These are phyloP conservation scores for Troglohyphantes excavatus DNA, from an alignment of 2,888 invertebrate genomes.

Conservation along the genomic window DNA sequence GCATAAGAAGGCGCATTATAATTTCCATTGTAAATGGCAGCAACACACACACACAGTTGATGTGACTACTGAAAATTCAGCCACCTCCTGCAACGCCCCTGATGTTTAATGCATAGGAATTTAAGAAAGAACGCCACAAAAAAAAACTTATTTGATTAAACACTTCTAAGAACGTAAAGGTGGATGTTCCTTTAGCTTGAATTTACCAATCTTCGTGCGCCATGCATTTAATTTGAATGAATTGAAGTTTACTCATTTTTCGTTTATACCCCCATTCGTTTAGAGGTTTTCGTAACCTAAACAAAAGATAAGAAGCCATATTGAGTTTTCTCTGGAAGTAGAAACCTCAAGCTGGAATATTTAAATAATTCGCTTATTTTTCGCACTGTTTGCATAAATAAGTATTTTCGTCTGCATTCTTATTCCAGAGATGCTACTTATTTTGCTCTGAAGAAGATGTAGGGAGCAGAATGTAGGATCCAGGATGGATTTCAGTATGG, in stretches of 20 bases:
- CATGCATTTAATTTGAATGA: slow-evolving; percentile 69
- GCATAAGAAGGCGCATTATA: slow-evolving; percentile 26
- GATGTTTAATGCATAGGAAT: slow-evolving; percentile 70
- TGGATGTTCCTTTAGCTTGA: slow-evolving; percentile 48
- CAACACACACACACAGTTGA: slow-evolving; percentile 49
- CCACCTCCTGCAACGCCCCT: slow-evolving; percentile 21
- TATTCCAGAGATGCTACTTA: neutral
- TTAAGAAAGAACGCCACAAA: slow-evolving; percentile 53
- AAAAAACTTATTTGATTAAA: slow-evolving; percentile 70
- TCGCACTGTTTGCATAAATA: slow-evolving; percentile 41
- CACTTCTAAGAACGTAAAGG: slow-evolving; percentile 18
- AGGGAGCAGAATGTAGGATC: neutral
- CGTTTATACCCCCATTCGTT: slow-evolving; percentile 31
- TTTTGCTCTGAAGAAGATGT: neutral
- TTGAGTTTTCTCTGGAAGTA: slow-evolving; percentile 3
- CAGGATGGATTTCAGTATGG: neutral
- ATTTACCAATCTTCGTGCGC: slow-evolving; percentile 15
- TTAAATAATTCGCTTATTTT: slow-evolving; percentile 51
- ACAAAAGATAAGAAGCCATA: neutral
- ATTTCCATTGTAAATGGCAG: slow-evolving; percentile 66
- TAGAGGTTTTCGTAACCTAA: slow-evolving; percentile 19
- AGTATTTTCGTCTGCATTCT: slow-evolving; percentile 20
- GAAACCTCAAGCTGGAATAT: slow-evolving; percentile 36
- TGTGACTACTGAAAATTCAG: slow-evolving; percentile 17
- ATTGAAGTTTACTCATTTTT: slow-evolving; percentile 46